Base-by-base conservation (phyloP, 2,888 invertebrate genomes). In the Onthophagus sagittarius region DNA sequence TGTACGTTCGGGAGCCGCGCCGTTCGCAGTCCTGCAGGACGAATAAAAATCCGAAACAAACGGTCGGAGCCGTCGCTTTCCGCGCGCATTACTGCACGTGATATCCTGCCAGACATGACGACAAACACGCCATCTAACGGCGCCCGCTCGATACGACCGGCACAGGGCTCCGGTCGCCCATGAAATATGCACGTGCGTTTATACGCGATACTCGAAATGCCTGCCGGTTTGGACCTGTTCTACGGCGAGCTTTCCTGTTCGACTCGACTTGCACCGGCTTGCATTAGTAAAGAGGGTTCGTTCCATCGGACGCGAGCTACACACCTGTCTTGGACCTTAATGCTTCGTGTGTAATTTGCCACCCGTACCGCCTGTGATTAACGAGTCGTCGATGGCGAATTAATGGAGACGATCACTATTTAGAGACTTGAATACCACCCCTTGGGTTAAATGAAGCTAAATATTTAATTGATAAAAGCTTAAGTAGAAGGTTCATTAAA, bases 31-130 rank as follows among this genome's bases (percentile, higher is more conserved):
- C 39, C 39, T 53, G 39, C 5, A 53, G 39, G 39, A 53, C 9
- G 39, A 67, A 67, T 67, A 67, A 67, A 67, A 67, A 67, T 67
- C 67, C 67, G 67, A 67, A 67, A 67, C 67, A 67, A 67, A 67
- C 67, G 67, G 31, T 23, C 67, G 67, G 31, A 13, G 15, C 67
- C 31, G 11, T 67, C 31, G 31, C 67, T 67, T 67, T 67, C 67
- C 31, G 31, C 67, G 67, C 32, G 67, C 67, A 67, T 67, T 67
- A 67, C 67, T 67, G 67, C 67, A 67, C 67, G 67, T 67, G 67
- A 67, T 23, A 67, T 23, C 31, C 67, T 31, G 39, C 67, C 67
- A 67, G 64, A 67, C 67, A 67, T 67, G 67, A 67, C 67, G 67
- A 67, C 67, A 67, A 15, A 67, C 67, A 67, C 67, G 31, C 67